A percentile compares a stretch with the other conserved stretches of the same genome.
These are phyloP conservation scores for Dicrostonyx torquatus DNA, from an alignment of 2,797 vertebrate species.

Conservation along the genomic window DNA sequence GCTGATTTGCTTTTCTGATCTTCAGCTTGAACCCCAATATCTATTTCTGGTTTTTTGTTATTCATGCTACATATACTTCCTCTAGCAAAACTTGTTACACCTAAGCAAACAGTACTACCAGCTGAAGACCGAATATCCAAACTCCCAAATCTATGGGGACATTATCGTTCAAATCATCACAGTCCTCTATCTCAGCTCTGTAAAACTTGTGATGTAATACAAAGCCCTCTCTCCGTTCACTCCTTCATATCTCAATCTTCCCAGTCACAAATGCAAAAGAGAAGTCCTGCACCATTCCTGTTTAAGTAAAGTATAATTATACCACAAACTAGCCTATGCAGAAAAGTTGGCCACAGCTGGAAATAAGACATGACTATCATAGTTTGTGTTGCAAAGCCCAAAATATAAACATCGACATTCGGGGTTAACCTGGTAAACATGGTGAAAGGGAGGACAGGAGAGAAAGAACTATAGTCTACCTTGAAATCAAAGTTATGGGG, in stretches of 20 bases:
- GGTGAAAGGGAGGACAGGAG: background rate
- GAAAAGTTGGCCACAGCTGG: background rate
- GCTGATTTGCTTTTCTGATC: too few relatives aligned
- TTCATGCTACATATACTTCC: background rate
- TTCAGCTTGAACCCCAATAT: too few relatives aligned
- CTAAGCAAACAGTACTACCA: background rate
- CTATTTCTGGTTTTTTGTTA: too few relatives aligned
- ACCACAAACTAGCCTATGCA: background rate
- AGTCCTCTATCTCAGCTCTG: background rate
- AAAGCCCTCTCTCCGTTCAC: background rate
- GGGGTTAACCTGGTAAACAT: background rate
- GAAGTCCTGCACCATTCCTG: background rate
- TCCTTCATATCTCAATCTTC: background rate
- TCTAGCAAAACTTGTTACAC: background rate
- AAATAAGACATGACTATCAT: background rate
- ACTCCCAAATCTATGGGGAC: background rate
- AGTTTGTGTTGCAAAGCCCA: background rate
- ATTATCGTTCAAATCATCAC: background rate
- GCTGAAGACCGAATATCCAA: background rate
- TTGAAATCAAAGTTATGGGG: background rate
- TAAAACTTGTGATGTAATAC: fast-evolving
- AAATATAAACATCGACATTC: background rate
- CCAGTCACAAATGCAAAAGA: background rate
- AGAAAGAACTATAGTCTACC: background rate
- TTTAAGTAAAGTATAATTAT: background rate